phyloP scores from a whole-genome alignment of 2,797 vertebrate genomes.

The Crocidura indochinensis region DNA sequence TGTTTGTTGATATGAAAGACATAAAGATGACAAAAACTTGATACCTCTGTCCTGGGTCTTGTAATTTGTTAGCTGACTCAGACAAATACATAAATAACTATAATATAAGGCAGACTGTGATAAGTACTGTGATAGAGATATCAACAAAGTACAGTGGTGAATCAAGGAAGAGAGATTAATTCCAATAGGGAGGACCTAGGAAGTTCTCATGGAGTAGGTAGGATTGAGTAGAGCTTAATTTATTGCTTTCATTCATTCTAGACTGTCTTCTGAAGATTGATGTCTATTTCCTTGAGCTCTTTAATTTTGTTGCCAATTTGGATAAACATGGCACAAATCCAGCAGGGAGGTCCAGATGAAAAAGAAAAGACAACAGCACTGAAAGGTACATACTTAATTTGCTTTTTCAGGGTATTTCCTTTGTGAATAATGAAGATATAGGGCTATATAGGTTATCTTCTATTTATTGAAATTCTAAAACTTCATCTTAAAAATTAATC shows the following conservation, averaged over 20 bases:
- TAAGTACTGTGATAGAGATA: constrained; percentile 1
- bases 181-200: constrained; percentile 40
- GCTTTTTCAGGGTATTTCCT: constrained; percentile 71
- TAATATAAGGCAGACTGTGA: constrained; percentile 35
- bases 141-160: constrained; percentile 27
- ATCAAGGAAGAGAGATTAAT: constrained; percentile 65
- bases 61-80: constrained; percentile 41
- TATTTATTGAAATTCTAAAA: constrained; percentile 62
- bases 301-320: constrained; percentile 90
- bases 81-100: constrained; percentile 58
- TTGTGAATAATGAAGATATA: constrained; percentile 39
- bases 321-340: constrained; percentile 95
- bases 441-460: constrained; percentile 55
- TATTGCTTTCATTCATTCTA: constrained; percentile 88
- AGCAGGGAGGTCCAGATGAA: constrained; percentile 94
- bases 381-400: constrained; percentile 93
- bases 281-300: constrained; percentile 90
- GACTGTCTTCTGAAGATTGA: constrained; percentile 90
- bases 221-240: constrained; percentile 83
- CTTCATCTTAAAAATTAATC: background rate
- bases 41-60: constrained; percentile 40
- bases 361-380: constrained; percentile 97
- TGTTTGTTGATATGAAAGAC: constrained; percentile 35
- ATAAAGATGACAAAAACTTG: constrained; percentile 52
- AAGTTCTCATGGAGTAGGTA: constrained; percentile 72